These are phyloP conservation scores for Menura novaehollandiae DNA, from an alignment of 2,113 vertebrate species.

Conservation along the genomic window DNA sequence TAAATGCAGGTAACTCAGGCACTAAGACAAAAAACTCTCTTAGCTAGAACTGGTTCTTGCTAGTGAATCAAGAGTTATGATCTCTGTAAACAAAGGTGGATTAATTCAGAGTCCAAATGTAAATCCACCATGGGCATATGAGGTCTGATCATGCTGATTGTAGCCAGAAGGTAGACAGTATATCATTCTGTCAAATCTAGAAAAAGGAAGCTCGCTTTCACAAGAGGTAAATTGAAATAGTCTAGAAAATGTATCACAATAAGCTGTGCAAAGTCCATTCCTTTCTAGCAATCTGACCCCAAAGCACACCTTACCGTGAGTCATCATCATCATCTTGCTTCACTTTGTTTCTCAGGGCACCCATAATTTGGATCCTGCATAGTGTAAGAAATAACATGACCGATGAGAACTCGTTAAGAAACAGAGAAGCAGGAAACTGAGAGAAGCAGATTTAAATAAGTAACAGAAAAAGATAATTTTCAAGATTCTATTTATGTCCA, in stretches of 20 bases:
- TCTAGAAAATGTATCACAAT: not conserved
- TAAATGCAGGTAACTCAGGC: not conserved
- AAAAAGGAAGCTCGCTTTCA: not conserved
- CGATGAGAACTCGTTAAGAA: not conserved
- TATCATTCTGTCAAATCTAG: not conserved
- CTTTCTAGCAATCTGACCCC: not conserved
- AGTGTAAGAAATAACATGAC: not conserved
- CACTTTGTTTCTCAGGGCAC: slow-evolving; percentile 39
- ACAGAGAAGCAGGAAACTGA: not conserved
- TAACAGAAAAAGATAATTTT: not conserved
- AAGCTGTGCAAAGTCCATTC: not conserved
- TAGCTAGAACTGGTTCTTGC: not conserved
- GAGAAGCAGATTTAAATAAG: not conserved
- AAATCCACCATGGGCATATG: not conserved
- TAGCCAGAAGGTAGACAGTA: not conserved
- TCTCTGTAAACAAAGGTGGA: not conserved
- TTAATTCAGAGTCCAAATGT: not conserved
- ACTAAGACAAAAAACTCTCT: not conserved
- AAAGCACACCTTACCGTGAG: slow-evolving; percentile 37
- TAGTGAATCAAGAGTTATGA: not conserved
- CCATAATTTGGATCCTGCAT: slow-evolving; percentile 32
- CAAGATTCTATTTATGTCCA: not conserved
- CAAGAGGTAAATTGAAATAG: not conserved
- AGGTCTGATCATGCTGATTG: not conserved
- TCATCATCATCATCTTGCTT: not conserved